Base-by-base conservation (phyloP, 1,140 invertebrate species). In the Nephila pilipes region DNA sequence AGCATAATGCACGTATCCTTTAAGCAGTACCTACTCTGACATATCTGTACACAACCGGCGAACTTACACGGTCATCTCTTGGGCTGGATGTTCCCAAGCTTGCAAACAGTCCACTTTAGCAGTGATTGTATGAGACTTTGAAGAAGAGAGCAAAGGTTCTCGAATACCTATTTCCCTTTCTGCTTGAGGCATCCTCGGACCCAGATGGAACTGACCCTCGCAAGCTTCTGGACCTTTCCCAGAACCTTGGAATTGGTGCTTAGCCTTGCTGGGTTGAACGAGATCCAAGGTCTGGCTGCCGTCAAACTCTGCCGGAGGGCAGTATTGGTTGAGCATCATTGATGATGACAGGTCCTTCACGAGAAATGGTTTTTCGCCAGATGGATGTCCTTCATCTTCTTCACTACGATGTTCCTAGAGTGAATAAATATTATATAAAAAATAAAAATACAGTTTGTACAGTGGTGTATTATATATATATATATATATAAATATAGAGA, bases 291-390 rank as follows among this genome's bases (percentile, higher is more conserved):
- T 93, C 18, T 93, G 91, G 83, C 91, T 93, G 20, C 91, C 91
- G 29, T 93, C 91, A 20, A 79, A 93, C n/a, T 93, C 91, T 2
- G 60, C 20, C 4, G 83, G 83, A 5, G 91, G 85, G 65, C 91
- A 93, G 29, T 93, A 93, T 29, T 93, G 83, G 69, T 85, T 93
- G 55, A 93, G 91, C 91, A 93, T 93, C 91, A 93, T 93, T n/a
- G 91, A 93, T 20, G 91, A 93, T 1, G 91, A 93, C 25, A 93
- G 60, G 85, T 93, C 91, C 57, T 93, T 93, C 12, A 93, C 91
- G 2, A 93, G 60, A n/a, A 93, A 93, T 0, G 91, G 91, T 22
- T 93, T 93, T 29, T 93, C 91, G 18, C 91, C 91, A 1, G 91
- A 80, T 46, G 57, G 91, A 22, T 38, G 57, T 1, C 81, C 85